Conservation (phyloP, 2,113 vertebrate genomes). For the Brachyistius frenatus region DNA sequence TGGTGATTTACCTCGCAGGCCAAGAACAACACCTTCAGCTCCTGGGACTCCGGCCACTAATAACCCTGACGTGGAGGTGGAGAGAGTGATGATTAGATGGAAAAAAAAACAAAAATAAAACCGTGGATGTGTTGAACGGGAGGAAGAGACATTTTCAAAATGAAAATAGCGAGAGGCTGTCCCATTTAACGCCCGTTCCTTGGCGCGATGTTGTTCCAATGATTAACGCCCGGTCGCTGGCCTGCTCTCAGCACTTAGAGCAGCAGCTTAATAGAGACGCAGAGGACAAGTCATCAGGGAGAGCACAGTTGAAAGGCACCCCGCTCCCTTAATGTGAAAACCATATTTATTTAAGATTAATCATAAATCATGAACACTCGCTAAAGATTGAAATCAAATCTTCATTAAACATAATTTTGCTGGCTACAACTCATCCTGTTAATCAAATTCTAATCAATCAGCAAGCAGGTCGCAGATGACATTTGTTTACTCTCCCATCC, state of each 20-base stretch:
- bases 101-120: conserved; percentile 14
- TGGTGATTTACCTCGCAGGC: conserved; percentile 69
- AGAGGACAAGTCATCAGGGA: conserved; percentile 51
- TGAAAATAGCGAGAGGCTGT: conserved; percentile 52
- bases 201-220: conserved; percentile 46
- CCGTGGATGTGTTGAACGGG: background rate
- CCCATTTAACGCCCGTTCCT: conserved; percentile 30
- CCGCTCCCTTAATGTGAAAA: conserved; percentile 21
- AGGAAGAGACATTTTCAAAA: conserved; percentile 23
- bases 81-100: conserved; percentile 23
- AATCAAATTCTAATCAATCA: conserved; percentile 70
- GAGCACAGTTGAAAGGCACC: conserved; percentile 33
- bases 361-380: conserved; percentile 51
- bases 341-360: conserved; percentile 65
- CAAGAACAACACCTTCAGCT: conserved; percentile 70
- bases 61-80: conserved; percentile 21
- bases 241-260: conserved; percentile 50
- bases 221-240: conserved; percentile 55
- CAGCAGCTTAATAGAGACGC: conserved; percentile 42
- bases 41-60: conserved; percentile 39
- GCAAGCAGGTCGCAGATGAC: conserved; percentile 33
- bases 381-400: conserved; percentile 59
- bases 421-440: conserved; percentile 34
- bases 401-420: conserved; percentile 56
- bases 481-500: conserved; percentile 60